phyloP scores from a whole-genome alignment of 1,140 invertebrate genomes.

The Phymastichus coffea region DNA sequence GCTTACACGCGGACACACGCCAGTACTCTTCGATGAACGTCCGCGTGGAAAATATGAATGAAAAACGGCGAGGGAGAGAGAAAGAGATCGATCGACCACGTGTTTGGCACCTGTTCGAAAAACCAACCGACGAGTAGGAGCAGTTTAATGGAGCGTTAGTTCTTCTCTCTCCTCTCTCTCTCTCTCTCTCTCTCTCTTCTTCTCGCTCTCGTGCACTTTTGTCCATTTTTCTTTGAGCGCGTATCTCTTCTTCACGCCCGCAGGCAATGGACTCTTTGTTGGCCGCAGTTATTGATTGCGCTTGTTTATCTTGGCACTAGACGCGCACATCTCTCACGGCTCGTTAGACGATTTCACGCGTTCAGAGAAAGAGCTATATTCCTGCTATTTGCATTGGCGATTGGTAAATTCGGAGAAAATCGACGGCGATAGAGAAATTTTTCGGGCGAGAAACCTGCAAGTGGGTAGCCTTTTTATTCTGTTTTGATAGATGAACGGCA shows the following conservation, averaged over 20 bases:
- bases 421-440: too few species aligned
- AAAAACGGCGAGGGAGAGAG: constrained; percentile 49
- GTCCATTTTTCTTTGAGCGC: background rate
- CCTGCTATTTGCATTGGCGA: background rate
- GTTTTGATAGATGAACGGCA: too few species aligned
- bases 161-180: background rate
- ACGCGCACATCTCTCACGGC: background rate
- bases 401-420: background rate
- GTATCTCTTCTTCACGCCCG: too few species aligned
- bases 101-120: constrained; percentile 53
- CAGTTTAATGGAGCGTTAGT: constrained; percentile 11
- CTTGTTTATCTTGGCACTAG: background rate
- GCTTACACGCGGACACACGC: background rate
- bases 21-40: constrained; percentile 45
- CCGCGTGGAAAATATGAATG: constrained; percentile 54
- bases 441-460: too few species aligned
- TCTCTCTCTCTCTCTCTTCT: background rate
- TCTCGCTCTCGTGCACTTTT: too few species aligned
- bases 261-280: too few species aligned
- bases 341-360: background rate
- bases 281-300: background rate
- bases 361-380: background rate
- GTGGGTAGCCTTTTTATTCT: too few species aligned
- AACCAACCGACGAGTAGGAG: constrained; percentile 2
- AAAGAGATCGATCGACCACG: constrained; percentile 50